Conservation (phyloP, 2,888 invertebrate species). For the Drosophila aldrichi region DNA sequence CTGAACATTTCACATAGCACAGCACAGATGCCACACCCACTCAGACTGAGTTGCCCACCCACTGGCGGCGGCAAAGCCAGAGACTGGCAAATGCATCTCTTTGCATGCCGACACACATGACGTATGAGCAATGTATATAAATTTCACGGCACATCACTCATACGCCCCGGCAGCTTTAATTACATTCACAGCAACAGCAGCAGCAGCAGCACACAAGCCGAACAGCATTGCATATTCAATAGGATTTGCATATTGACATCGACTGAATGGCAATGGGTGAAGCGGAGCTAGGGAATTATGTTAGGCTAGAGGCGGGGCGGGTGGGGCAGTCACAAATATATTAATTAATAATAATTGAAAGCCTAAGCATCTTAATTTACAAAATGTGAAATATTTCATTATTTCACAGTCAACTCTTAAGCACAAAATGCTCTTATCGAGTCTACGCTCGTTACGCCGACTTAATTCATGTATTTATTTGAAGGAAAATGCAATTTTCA, state of each 20-base stretch:
- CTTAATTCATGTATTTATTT: neutral
- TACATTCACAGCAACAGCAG: conserved; percentile 26
- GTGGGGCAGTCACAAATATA: neutral
- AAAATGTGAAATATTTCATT: neutral
- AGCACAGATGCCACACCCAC: neutral
- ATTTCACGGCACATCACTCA: conserved; percentile 70
- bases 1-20: conserved; percentile 27
- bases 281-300: neutral
- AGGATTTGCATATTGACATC: conserved; percentile 4
- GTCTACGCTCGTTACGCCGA: conserved; percentile 1
- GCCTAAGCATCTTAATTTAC: conserved; percentile 13
- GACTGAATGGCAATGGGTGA: neutral
- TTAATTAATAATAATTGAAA: neutral
- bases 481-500: conserved; percentile 4
- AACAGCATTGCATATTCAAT: neutral
- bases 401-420: neutral
- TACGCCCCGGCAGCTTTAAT: conserved; percentile 62
- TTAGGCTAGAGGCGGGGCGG: no score
- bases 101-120: conserved; percentile 53
- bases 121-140: conserved; percentile 71
- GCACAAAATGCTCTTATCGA: conserved; percentile 12
- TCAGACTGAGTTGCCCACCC: conserved; percentile 14
- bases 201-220: neutral
- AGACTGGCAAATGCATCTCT: conserved; percentile 43
- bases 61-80: conserved; percentile 25